A percentile compares a stretch with the other conserved stretches of the same genome.
These are phyloP conservation scores for Anodontia alba DNA, from an alignment of 2,888 invertebrate species.

Conservation along the genomic window DNA sequence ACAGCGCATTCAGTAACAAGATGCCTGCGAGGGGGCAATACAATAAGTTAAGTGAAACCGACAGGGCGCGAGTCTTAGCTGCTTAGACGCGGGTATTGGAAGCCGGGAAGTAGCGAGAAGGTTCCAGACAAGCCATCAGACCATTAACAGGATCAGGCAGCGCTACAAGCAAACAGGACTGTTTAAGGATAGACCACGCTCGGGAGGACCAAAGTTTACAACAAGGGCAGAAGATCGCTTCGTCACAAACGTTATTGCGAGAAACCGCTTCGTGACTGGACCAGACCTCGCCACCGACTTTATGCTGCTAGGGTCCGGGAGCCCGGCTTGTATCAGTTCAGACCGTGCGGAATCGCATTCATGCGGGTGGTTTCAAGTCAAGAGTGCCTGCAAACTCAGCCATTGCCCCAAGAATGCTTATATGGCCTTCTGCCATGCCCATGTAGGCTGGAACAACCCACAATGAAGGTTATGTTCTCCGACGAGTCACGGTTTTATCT, in stretches of 20 bases:
- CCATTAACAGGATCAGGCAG: neutral
- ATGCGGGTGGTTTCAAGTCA: neutral
- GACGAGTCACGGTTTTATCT: slow-evolving; percentile 18
- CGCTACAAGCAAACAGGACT: neutral
- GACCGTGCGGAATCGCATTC: too few relatives aligned
- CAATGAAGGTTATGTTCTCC: slow-evolving; percentile 8
- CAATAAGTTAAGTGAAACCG: too few relatives aligned
- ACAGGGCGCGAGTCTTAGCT: neutral
- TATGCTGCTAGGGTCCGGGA: neutral
- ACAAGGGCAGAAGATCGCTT: slow-evolving; percentile 1
- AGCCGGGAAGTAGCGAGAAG: neutral
- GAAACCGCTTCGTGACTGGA: slow-evolving; percentile 1
- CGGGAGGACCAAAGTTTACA: neutral
- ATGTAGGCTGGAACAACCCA: neutral
- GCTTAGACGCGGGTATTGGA: neutral
- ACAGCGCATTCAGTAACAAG: neutral
- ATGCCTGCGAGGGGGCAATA: too few relatives aligned
- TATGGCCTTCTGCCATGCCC: neutral
- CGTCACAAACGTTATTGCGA: neutral
- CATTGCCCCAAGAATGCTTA: neutral
- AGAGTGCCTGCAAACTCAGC: neutral
- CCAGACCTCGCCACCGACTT: neutral
- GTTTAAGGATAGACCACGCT: neutral
- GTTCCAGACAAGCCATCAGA: neutral
- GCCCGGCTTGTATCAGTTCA: neutral